phyloP scores from a whole-genome alignment of 2,888 invertebrate genomes.

The Drosophila nigricruria region DNA sequence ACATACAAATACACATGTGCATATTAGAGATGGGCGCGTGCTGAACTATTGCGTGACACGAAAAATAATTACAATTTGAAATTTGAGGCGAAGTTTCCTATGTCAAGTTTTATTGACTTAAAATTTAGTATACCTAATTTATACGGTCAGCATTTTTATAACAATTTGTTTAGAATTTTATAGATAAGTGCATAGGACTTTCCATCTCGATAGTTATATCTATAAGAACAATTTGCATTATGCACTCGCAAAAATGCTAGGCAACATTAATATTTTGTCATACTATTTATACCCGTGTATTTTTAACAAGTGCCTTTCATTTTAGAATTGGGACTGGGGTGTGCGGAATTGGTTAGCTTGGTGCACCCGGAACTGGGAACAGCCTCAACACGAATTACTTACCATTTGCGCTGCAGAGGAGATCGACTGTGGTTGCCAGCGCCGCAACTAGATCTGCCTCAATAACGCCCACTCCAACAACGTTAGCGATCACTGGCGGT shows the following conservation, averaged over 20 bases:
- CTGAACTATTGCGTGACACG: neutral
- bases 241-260: conserved; percentile 34
- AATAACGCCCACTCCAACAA: conserved; percentile 34
- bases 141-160: neutral
- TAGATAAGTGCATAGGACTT: no score
- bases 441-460: conserved; percentile 71
- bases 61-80: neutral
- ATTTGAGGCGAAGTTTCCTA: neutral
- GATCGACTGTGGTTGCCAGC: conserved; percentile 81
- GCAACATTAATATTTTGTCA: conserved; percentile 16
- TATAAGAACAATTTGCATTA: conserved; percentile 34
- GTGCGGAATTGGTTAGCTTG: conserved; percentile 30
- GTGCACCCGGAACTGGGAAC: conserved; percentile 51
- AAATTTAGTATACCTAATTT: neutral
- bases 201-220: conserved; percentile 14
- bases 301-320: conserved; percentile 38
- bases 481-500: conserved; percentile 28
- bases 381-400: conserved; percentile 83
- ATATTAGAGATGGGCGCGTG: conserved; percentile 40
- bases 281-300: conserved; percentile 7
- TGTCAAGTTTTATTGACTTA: neutral
- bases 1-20: no score
- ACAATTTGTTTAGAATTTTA: neutral
- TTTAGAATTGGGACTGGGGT: conserved; percentile 24
- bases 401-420: conserved; percentile 77